Evolutionary conservation across 1,140 invertebrate species (phyloP).

Genomic region (Drosophila paulistorum): DNA sequence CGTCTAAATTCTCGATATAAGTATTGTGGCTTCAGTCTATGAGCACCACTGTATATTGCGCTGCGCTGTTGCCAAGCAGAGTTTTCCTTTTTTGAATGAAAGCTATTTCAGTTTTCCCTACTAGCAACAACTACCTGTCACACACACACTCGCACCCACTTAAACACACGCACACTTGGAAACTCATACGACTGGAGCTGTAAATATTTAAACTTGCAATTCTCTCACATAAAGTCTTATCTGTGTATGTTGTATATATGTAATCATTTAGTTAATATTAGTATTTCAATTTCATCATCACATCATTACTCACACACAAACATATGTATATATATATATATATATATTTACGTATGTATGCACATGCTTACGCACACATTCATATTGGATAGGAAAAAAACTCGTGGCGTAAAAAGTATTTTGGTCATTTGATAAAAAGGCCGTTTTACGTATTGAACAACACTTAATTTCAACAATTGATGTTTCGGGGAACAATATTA

Average conservation of each 20-base stretch:
- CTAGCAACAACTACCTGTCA: conserved; percentile 60
- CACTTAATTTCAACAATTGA: conserved; percentile 19
- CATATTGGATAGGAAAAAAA: conserved; percentile 51
- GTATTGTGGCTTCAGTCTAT: no score
- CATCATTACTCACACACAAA: conserved; percentile 31
- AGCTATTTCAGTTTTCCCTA: conserved; percentile 53
- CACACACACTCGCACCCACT: conserved; percentile 15
- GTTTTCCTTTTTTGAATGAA: conserved; percentile 22
- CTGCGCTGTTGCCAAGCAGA: conserved; percentile 57
- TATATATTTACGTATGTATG: neutral
- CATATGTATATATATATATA: no score
- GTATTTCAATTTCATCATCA: conserved; percentile 57
- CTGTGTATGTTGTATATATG: neutral
- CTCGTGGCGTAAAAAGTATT: conserved; percentile 63
- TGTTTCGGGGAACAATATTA: conserved; percentile 11
- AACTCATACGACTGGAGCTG: no score
- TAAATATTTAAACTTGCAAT: no score
- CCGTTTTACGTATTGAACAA: conserved; percentile 49
- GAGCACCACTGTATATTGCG: no score
- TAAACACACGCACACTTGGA: neutral
- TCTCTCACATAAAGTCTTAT: no score
- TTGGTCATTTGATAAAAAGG: conserved; percentile 31
- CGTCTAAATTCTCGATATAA: no score
- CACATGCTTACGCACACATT: conserved; percentile 20
- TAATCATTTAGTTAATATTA: conserved; percentile 20